A percentile compares a stretch with the other conserved stretches of the same genome.
Conservation (phyloP, 2,113 vertebrate species). For the Fregata magnificens region DNA sequence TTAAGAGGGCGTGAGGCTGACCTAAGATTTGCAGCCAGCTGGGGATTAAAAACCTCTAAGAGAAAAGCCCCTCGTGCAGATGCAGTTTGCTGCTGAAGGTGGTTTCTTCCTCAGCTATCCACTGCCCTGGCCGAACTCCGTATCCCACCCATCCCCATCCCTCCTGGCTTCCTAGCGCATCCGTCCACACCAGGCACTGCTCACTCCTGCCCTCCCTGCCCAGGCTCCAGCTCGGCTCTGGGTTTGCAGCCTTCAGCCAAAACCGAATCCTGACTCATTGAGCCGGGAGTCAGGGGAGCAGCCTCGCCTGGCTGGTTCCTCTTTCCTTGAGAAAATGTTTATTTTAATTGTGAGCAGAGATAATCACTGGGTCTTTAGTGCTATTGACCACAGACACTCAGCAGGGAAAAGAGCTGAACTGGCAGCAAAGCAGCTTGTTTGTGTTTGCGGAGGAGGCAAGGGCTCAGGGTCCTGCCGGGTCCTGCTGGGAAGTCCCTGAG, state of each 20-base stretch:
- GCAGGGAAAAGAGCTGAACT: neutral
- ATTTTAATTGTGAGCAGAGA: neutral
- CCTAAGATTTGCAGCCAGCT: neutral
- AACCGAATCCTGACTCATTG: neutral
- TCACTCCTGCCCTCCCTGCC: neutral
- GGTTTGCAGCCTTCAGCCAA: neutral
- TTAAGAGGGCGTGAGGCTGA: neutral
- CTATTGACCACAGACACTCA: neutral
- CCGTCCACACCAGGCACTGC: neutral
- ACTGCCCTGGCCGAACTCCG: rapidly evolving
- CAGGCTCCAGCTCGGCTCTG: neutral
- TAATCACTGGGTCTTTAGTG: neutral
- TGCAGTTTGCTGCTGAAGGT: neutral
- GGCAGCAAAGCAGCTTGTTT: neutral
- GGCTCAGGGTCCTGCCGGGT: neutral
- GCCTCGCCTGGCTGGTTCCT: neutral
- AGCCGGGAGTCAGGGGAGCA: neutral
- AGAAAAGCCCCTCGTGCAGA: neutral
- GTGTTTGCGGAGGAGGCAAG: neutral
- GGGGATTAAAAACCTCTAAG: neutral
- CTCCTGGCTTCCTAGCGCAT: neutral
- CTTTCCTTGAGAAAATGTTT: neutral
- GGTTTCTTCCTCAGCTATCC: neutral
- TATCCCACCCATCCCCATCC: neutral
- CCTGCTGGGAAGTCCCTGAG: neutral